Percentiles rank a stretch among this genome's conserved stretches.
phyloP scores from a whole-genome alignment of 2,797 vertebrate species.

The Naso thynnoides region DNA sequence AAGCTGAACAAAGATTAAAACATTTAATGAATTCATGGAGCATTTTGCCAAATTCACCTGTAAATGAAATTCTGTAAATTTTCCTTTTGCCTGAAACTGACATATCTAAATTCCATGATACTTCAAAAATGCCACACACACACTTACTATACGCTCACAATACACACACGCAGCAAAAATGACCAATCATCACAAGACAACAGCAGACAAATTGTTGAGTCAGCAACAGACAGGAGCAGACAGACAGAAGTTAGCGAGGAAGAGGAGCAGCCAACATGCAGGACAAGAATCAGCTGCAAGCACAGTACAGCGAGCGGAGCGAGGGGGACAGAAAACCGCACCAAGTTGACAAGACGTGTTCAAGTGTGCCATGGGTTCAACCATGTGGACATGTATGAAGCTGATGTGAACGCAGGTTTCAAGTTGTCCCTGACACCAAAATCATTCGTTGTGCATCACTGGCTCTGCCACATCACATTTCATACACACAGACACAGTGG shows the following conservation, averaged over 20 bases:
- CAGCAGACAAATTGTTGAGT: conserved; percentile 7
- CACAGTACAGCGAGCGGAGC: conserved; percentile 13
- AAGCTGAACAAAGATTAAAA: neutral
- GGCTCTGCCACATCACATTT: neutral
- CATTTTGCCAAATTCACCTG: neutral
- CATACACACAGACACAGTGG: neutral
- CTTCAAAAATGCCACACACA: neutral
- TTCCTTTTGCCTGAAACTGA: neutral
- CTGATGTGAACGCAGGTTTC: neutral
- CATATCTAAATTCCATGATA: neutral
- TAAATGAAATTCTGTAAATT: neutral
- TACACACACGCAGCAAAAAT: neutral
- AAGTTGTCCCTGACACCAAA: neutral
- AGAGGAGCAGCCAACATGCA: conserved; percentile 53
- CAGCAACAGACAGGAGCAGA: conserved; percentile 30
- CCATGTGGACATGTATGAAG: neutral
- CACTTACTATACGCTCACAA: neutral
- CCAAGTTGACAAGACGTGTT: neutral
- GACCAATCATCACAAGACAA: neutral
- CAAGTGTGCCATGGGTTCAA: neutral
- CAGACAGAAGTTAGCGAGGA: conserved; percentile 41
- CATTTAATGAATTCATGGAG: neutral
- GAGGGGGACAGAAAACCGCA: conserved; percentile 3
- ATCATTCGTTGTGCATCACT: neutral
- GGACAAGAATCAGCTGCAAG: conserved; percentile 42